Evolutionary conservation across 2,888 invertebrate genomes (phyloP).

Genomic region (Cryptus armator): DNA sequence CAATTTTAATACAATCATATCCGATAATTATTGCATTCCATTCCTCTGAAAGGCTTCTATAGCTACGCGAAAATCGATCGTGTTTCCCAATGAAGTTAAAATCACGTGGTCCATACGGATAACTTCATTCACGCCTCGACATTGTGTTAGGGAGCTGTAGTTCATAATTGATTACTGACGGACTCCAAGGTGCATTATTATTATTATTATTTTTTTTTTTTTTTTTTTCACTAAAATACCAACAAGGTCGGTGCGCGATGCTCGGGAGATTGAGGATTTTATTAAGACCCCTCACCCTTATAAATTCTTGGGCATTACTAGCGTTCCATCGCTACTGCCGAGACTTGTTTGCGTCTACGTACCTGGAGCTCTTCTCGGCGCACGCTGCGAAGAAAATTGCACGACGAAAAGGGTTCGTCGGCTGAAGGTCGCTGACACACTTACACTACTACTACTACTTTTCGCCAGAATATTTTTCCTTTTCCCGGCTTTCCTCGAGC

Average conservation of each 20-base stretch:
- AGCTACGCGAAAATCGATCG: no score
- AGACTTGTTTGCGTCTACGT: constrained; percentile 41
- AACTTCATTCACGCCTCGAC: no score
- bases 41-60: not conserved
- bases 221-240: not conserved
- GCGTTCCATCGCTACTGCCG: not conserved
- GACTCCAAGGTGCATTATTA: not conserved
- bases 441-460: not conserved
- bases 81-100: no score
- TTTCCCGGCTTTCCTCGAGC: not conserved
- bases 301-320: not conserved
- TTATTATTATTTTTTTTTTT: not conserved
- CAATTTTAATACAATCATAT: constrained; percentile 47
- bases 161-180: not conserved
- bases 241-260: not conserved
- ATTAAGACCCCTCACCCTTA: not conserved
- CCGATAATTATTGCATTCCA: constrained; percentile 8
- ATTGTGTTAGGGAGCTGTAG: no score
- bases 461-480: constrained; percentile 23
- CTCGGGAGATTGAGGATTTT: not conserved
- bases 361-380: not conserved
- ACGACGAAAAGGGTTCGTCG: constrained; percentile 47
- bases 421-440: constrained; percentile 6
- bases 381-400: constrained; percentile 48
- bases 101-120: no score